Base-by-base conservation (phyloP, 2,888 invertebrate species). In the Pyrrhia umbra region DNA sequence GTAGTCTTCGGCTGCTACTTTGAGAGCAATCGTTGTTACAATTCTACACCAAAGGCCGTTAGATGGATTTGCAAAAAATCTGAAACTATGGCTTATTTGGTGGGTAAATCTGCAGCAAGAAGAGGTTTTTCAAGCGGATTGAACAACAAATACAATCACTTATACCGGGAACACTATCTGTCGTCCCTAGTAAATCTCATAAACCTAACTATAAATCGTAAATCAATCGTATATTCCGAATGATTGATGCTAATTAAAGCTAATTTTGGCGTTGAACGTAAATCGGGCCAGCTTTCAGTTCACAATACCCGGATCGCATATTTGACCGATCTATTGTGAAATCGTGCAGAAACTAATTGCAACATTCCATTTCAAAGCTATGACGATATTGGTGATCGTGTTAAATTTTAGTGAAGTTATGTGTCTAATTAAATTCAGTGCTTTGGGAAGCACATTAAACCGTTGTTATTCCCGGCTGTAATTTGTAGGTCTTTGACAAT, bases 161-260 rank as follows among this genome's bases (percentile, higher is more conserved):
- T n/a, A n/a, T n/a, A 37, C n/a, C 15, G 0, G 4, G 4, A 2
- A 13, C 13, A 8, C 13, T 13, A 10, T 10, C 9, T 10, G 21
- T 20, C n/a, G 0, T 52, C 2, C 15, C 10, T 10, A 27, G 40
- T 18, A 15, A 57, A 65, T 58, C 16, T 18, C 25, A 37, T 43
- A 18, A 47, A 34, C 47, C 47, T 15, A 67, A 47, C 47, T 66
- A 25, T 21, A 40, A 66, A 66, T 51, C 21, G 20, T 63, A 25
- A 67, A 77, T 75, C 60, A 64, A 62, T 49, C 49, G 34, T 23
- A 43, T 27, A 20, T 57, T 52, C 47, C 46, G 34, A 66, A 60
- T 75, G 75, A 72, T 67, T 67, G 70, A 77, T 66, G 71, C 63
- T 81, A 83, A 83, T 84, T 83, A 79, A 80, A 77, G 62, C 76